Evolutionary conservation across 2,888 invertebrate genomes (phyloP), one percentile per base, ranked within the genome.

Genomic region (Mesoligia furuncula): DNA sequence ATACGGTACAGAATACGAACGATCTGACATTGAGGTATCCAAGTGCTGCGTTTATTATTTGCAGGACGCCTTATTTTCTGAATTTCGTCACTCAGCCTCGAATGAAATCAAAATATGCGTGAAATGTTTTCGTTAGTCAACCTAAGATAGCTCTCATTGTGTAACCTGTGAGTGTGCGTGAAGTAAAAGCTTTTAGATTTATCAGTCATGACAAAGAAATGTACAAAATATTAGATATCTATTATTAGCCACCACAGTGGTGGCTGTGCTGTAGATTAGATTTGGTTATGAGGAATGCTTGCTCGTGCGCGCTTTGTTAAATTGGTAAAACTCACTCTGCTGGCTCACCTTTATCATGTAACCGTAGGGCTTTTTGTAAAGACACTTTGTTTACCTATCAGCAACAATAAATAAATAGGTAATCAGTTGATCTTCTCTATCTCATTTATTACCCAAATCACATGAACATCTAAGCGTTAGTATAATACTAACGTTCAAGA

Each of bases 361-460:
- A 17, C 3, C 42, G 8, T 27, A 36, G 17, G 54, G 5, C 17
- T 27, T 72, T 42, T 42, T 42, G 42, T 42, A 42, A 42, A 42
- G 11, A 42, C 42, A 15, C n/a, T 77, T 79, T 27, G 31, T 51
- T 59, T 6, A 68, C 7, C 51, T 54, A 48, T 42, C 59, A 80
- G 59, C 20, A 54, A 24, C 8, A 68, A 51, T 24, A 24, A 68
- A 24, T 36, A 36, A 36, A 36, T 36, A 36, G 36, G 36, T 36
- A 6, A 36, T 36, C 36, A 36, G 0, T 48, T 51, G n/a, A 54
- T 80, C 27, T 54, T 48, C 27, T 36, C 13, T 15, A 39, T 45
- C 24, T 51, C 17, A 45, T 81, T 73, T 31, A 74, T 39, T 48
- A 57, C 59, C 75, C 20, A 75, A 81, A 81, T 67, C 66, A 77